These are phyloP conservation scores for Oncorhynchus masou DNA, from an alignment of 2,113 vertebrate species.

Conservation along the genomic window DNA sequence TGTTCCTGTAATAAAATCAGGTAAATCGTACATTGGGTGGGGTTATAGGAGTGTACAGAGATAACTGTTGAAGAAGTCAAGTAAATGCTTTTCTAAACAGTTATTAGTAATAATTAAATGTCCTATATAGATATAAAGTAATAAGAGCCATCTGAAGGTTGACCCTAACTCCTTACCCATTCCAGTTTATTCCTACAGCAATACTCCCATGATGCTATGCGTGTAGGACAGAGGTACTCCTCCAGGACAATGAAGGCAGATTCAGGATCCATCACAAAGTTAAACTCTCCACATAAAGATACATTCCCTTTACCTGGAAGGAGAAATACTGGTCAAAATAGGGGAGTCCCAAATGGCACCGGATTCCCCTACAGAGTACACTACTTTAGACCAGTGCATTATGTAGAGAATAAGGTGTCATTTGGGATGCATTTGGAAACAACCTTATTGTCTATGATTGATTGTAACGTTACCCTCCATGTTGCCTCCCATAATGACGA, in stretches of 20 bases:
- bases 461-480: slow-evolving; percentile 68
- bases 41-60: no score
- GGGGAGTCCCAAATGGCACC: no score
- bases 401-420: no score
- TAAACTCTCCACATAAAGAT: slow-evolving; percentile 74
- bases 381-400: not conserved
- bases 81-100: no score
- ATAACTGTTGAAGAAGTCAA: no score
- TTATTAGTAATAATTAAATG: not conserved
- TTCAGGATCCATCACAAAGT: slow-evolving; percentile 75
- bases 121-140: no score
- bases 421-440: not conserved
- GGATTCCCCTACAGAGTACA: not conserved
- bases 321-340: not conserved
- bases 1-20: no score
- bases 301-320: slow-evolving; percentile 72
- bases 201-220: slow-evolving; percentile 73
- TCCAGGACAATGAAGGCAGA: slow-evolving; percentile 76
- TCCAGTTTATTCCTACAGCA: slow-evolving; percentile 64
- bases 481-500: slow-evolving; percentile 79
- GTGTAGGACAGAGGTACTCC: slow-evolving; percentile 69
- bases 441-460: not conserved
- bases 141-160: not conserved
- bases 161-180: slow-evolving; percentile 62
- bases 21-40: no score